phyloP scores from a whole-genome alignment of 2,113 vertebrate species.

The Psilopogon haemacephalus region DNA sequence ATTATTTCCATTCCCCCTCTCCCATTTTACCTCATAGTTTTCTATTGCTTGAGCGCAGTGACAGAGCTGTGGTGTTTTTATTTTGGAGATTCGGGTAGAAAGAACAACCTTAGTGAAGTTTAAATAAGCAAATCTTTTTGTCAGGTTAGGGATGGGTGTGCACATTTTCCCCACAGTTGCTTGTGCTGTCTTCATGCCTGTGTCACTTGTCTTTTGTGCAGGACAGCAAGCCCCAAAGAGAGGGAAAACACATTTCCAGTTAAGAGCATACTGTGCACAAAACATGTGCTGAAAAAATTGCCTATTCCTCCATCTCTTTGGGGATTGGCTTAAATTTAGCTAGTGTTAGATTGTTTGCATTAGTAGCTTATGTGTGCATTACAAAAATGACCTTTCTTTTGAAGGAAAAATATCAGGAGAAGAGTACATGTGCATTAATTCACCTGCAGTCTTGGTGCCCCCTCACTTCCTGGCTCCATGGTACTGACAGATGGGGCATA shows the following conservation, averaged over 20 bases:
- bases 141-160: background rate
- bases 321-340: background rate
- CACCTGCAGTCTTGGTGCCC: background rate
- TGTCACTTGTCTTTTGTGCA: background rate
- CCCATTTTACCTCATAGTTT: background rate
- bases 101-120: background rate
- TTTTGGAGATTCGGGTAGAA: background rate
- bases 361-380: background rate
- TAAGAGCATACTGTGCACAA: background rate
- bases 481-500: background rate
- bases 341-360: background rate
- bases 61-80: background rate
- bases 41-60: background rate
- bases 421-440: background rate
- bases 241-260: background rate
- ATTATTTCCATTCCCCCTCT: background rate
- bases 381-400: background rate
- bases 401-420: background rate
- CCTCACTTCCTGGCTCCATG: accelerated
- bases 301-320: background rate
- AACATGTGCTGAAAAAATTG: background rate
- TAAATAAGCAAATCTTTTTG: background rate
- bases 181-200: background rate
- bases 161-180: accelerated
- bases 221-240: background rate